Percentiles rank a stretch among this genome's conserved stretches.
Evolutionary conservation across 2,888 invertebrate genomes (phyloP).

Genomic region (Drosophila kuntzei): DNA sequence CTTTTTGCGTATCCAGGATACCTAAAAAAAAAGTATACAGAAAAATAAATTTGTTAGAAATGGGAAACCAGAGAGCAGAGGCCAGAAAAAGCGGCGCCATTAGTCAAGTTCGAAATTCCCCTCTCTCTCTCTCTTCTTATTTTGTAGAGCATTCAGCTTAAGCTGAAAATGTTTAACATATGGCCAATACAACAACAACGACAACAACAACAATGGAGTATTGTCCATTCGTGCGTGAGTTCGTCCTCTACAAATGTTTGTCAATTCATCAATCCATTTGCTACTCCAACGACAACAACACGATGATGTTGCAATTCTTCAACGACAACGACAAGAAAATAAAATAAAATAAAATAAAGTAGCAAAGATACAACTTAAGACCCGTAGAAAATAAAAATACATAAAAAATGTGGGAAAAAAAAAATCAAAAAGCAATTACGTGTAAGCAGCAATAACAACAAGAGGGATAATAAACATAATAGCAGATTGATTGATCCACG

Average conservation of each 20-base stretch:
- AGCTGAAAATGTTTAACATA: constrained; percentile 62
- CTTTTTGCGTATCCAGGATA: constrained; percentile 94
- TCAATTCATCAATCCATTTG: constrained; percentile 72
- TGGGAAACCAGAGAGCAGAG: background rate
- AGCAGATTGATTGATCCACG: constrained; percentile 78
- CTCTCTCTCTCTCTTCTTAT: background rate
- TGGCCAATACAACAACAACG: constrained; percentile 28
- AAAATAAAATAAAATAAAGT: background rate
- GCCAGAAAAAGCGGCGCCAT: constrained; percentile 53
- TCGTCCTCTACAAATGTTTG: constrained; percentile 72
- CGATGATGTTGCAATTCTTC: constrained; percentile 78
- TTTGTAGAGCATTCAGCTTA: background rate
- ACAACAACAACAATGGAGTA: background rate
- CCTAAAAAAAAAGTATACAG: constrained; percentile 86
- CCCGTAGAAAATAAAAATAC: constrained; percentile 26
- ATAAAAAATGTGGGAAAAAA: constrained; percentile 4
- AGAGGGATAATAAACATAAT: constrained; percentile 71
- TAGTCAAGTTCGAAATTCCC: constrained; percentile 57
- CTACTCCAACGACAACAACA: constrained; percentile 61
- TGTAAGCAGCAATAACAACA: constrained; percentile 58
- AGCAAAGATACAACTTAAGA: constrained; percentile 42
- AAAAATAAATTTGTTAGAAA: constrained; percentile 8
- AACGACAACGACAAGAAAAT: constrained; percentile 23
- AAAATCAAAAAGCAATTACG: constrained; percentile 81
- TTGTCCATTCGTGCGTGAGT: constrained; percentile 37